Evolutionary conservation across 2,797 vertebrate genomes (phyloP), one percentile per base, ranked within the genome.

Genomic region (Gobionotothen gibberifrons): DNA sequence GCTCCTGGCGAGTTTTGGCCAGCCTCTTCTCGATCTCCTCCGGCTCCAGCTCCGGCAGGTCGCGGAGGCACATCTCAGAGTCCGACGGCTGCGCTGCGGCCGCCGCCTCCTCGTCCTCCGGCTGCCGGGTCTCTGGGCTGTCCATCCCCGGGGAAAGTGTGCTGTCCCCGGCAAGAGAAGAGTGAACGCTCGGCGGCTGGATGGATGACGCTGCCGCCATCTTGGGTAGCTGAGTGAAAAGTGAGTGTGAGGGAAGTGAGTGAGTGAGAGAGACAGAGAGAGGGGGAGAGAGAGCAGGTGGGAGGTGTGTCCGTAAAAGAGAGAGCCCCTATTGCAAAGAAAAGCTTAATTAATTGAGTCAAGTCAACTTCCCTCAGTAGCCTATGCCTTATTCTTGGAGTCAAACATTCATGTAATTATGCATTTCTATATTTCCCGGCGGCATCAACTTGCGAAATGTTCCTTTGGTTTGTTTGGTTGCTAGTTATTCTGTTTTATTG

Each of bases 1-100:
- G 95, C 90, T 98, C 96, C 66, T 94, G 90, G 36, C 93, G 95
- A 87, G 97, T 98, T 94, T 90, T 94, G 87, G 95, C 95, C 86
- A 98, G 89, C 64, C 97, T 93, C 90, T 74, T 91, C 68, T 95
- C 92, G 59, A 96, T 93, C 92, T 98, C 97, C 74, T 95, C 94
- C 69, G 94, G 92, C 42, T 95, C 93, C 89, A 96, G 87, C 51
- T 93, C 91, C 47, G 93, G 85, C 87, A 95, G 84, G 62, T 93
- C 90, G 63, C 94, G 92, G 74, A 94, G 89, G 70, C 90, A 87
- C 39, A 89, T 76, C 69, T 90, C 91, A 60, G 92, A 80, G 69
- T 92, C 89, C 36, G 82, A 26, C 53, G 91, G 77, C 84, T 90
- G 85, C 64, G 77, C 58, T 4, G 89, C 89, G 12, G 81, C 69